Evolutionary conservation across 2,797 vertebrate genomes (phyloP), one percentile per base, ranked within the genome.

Genomic region (Cossypha polioptera): DNA sequence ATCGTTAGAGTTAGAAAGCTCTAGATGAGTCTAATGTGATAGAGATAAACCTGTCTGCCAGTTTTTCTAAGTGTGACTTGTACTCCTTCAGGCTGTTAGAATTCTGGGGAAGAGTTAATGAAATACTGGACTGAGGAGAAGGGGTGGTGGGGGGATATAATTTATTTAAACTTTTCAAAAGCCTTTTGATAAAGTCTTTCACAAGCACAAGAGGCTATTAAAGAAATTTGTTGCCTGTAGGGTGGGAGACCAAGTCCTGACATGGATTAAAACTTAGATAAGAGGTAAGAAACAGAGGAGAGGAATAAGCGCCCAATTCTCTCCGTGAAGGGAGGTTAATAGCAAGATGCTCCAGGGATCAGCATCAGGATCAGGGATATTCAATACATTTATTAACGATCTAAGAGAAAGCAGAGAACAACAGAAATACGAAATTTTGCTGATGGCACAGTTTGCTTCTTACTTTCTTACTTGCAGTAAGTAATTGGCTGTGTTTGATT

Each of bases 371-470:
- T 88, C 77, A 63, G 55, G 66, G 82, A 75, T 92, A 92, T 94
- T 97, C 96, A 95, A 96, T 97, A 96, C 89, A 88, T 96, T 96
- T 96, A 96, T 96, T 97, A 96, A 97, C 50, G 93, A 95, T 97
- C 90, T 92, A 66, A 91, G 92, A 88, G 92, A 95, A 96, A 88
- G 81, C 58, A 58, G 66, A 82, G 81, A 95, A 96, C 90, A 93
- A 95, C 80, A 96, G 94, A 96, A 81, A 95, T 82, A 84, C 89
- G 10, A 78, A 88, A 88, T 95, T 96, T 96, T 96, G 94, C 96
- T 96, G 89, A 96, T 81, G 78, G 93, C 53, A 92, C 89, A 65
- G 90, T 97, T 95, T 92, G 73, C 80, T 96, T 92, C 80, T 94
- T n/a, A n/a, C n/a, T n/a, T n/a, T n/a, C n/a, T n/a, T n/a, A n/a